phyloP scores from a whole-genome alignment of 2,888 invertebrate genomes.

The Panopea generosa region DNA sequence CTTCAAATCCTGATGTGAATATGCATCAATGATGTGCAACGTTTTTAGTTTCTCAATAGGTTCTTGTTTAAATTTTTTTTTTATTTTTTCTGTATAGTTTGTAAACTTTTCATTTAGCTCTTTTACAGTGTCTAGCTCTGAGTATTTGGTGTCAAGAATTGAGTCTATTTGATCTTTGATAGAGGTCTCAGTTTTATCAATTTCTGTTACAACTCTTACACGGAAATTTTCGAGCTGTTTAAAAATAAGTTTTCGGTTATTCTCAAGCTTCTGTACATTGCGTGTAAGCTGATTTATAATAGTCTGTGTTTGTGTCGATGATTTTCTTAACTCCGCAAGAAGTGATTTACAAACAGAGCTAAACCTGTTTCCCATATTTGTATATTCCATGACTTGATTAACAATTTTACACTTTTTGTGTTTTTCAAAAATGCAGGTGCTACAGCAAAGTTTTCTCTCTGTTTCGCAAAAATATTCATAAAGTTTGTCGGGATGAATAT shows the following conservation, averaged over 20 bases:
- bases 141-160: slow-evolving; percentile 26
- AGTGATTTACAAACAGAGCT: slow-evolving; percentile 15
- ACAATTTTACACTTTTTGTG: slow-evolving; percentile 28
- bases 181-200: slow-evolving; percentile 28
- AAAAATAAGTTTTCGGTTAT: slow-evolving; percentile 18
- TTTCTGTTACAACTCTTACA: slow-evolving; percentile 15
- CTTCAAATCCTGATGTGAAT: slow-evolving; percentile 11
- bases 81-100: slow-evolving; percentile 18
- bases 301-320: slow-evolving; percentile 18
- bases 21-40: slow-evolving; percentile 23
- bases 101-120: slow-evolving; percentile 25
- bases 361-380: slow-evolving; percentile 13
- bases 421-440: slow-evolving; percentile 30
- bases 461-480: slow-evolving; percentile 44
- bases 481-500: slow-evolving; percentile 38
- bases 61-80: slow-evolving; percentile 4
- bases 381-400: slow-evolving; percentile 27
- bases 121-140: slow-evolving; percentile 26
- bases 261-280: slow-evolving; percentile 29
- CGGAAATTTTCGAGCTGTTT: slow-evolving; percentile 29
- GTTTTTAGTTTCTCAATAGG: slow-evolving; percentile 15
- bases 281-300: slow-evolving; percentile 27
- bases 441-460: slow-evolving; percentile 26
- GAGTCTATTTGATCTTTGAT: slow-evolving; percentile 31
- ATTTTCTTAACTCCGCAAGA: slow-evolving; percentile 31